Conservation (phyloP, 2,113 vertebrate genomes). For the Plecturocebus donacophilus region DNA sequence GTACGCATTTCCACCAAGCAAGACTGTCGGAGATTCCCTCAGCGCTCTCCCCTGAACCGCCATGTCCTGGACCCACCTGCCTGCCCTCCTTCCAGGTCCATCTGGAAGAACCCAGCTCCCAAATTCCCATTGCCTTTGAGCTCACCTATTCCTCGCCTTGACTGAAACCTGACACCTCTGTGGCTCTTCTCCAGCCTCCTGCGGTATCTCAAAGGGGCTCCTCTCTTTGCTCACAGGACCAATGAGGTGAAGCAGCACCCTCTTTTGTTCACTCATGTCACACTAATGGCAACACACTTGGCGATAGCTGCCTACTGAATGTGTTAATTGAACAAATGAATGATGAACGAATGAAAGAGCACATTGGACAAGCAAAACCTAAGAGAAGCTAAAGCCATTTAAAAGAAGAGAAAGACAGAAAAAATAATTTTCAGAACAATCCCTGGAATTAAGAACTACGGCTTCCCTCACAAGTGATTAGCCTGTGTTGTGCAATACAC, state of each 20-base stretch:
- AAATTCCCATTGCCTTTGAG: background rate
- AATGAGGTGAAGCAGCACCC: accelerated
- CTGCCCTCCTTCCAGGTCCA: background rate
- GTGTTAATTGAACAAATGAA: background rate
- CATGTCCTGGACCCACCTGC: no score
- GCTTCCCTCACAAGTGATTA: background rate
- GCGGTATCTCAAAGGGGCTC: accelerated
- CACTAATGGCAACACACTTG: accelerated
- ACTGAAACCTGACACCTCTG: background rate
- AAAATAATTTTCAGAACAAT: background rate
- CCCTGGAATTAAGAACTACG: background rate
- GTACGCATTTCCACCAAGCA: background rate
- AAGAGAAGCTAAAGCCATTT: background rate
- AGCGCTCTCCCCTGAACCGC: accelerated
- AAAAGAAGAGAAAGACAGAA: no score
- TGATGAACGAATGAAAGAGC: background rate
- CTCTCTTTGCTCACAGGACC: background rate
- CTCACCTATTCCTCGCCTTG: background rate
- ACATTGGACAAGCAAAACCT: background rate
- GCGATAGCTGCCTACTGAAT: accelerated
- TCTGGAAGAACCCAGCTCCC: no score
- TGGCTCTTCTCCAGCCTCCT: accelerated
- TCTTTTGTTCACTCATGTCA: accelerated
- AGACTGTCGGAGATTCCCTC: accelerated
- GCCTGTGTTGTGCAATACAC: accelerated